phyloP scores from a whole-genome alignment of 2,113 vertebrate genomes.

The Elephas maximus region DNA sequence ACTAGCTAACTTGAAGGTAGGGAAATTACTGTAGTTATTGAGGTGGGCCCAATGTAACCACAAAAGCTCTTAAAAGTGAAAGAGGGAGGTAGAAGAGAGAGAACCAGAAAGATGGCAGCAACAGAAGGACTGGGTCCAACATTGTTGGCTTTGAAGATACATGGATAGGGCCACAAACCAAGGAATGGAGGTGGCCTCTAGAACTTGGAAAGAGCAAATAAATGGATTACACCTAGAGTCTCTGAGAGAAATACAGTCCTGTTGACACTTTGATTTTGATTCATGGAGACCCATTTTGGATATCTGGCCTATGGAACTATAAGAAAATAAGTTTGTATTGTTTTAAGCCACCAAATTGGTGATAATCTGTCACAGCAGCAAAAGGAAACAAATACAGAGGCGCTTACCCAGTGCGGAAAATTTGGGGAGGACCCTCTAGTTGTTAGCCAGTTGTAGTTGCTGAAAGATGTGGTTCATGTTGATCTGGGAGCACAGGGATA shows the following conservation, averaged over 20 bases:
- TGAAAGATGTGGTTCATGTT: background rate
- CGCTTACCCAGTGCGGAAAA: background rate
- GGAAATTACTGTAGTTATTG: slow-evolving; percentile 30
- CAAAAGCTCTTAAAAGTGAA: background rate
- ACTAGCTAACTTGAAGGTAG: background rate
- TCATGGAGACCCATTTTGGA: background rate
- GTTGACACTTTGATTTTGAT: background rate
- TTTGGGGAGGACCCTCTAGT: background rate
- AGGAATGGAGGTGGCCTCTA: background rate
- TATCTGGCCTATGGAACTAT: background rate
- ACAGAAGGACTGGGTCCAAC: background rate
- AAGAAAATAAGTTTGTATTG: background rate
- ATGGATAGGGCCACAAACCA: background rate
- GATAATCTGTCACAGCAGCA: background rate
- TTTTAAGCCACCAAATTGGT: slow-evolving; percentile 7
- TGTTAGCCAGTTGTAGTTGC: background rate
- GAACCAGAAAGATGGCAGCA: background rate
- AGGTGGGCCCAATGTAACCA: background rate
- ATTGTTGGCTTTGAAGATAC: slow-evolving; percentile 21
- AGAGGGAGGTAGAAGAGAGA: background rate
- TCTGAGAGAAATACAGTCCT: background rate
- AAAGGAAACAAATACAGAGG: background rate
- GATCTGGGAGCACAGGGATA: background rate
- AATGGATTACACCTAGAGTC: background rate
- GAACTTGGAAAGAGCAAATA: background rate